Evolutionary conservation across 2,888 invertebrate species (phyloP), one percentile per base, ranked within the genome.

Genomic region (Digitonthophagus gazella): DNA sequence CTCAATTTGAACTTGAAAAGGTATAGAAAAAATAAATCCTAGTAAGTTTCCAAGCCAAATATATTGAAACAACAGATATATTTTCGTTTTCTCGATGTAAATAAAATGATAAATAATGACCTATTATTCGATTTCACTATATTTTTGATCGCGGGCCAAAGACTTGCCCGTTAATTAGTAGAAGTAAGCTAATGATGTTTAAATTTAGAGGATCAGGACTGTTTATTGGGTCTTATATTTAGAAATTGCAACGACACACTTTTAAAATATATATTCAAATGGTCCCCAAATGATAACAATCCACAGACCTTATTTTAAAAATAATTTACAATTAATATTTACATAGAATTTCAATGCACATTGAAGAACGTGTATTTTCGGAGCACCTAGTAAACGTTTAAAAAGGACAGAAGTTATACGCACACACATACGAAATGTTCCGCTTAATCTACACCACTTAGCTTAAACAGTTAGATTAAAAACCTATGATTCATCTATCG

Each of bases 231-330:
- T n/a, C 14, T 15, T 61, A 66, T 28, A 58, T 22, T 63, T 54
- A 67, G 71, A 68, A 64, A 71, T 67, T 65, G 69, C 64, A 66
- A 67, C 58, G n/a, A 15, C 14, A 55, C 66, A 64, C 65, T 73
- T 75, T 74, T 73, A 75, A 75, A 76, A 77, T 76, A 75, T 76
- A 76, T 76, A 76, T 75, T 75, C 72, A 77, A 77, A 76, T 77
- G 78, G 77, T 77, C 78, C 78, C 78, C 75, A 77, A 76, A 78
- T 76, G 75, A 76, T 76, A 77, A 77, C 77, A 78, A 76, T 77
- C 78, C 78, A 76, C 76, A 76, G 76, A 77, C 78, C 77, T 77
- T 73, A 72, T 73, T 18, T 72, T 74, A 71, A 73, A 61, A 71
- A 72, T 72, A 73, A 70, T 70, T 66, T 61, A 69, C 66, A 68